phyloP scores from a whole-genome alignment of 2,797 vertebrate genomes.

The Ceryle rudis region DNA sequence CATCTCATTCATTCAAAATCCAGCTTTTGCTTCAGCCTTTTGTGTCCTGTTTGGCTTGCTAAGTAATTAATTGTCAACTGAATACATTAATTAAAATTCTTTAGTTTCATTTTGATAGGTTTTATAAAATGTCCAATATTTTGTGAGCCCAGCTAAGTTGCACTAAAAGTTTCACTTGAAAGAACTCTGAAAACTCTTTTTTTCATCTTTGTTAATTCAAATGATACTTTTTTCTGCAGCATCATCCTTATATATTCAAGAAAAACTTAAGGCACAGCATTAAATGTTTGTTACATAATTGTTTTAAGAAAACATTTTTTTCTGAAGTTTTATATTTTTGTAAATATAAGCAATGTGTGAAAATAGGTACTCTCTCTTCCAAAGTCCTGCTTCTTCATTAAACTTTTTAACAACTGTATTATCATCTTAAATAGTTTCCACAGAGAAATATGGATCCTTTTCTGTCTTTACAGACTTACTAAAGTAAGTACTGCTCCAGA shows the following conservation, averaged over 20 bases:
- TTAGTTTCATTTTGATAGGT: background rate
- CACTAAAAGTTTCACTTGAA: background rate
- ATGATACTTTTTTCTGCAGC: background rate
- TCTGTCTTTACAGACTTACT: background rate
- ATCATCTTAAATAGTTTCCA: background rate
- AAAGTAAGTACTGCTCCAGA: background rate
- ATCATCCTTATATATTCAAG: background rate
- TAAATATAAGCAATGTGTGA: background rate
- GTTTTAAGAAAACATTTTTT: background rate
- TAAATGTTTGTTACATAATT: background rate
- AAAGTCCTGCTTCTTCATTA: background rate
- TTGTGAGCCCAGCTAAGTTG: background rate
- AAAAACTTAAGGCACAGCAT: background rate
- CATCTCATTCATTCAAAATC: background rate
- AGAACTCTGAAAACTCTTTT: background rate
- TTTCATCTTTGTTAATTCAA: background rate
- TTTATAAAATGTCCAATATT: background rate
- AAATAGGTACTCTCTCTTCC: background rate
- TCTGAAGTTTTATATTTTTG: background rate
- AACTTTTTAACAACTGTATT: background rate
- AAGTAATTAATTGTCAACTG: background rate
- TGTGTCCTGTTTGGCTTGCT: background rate
- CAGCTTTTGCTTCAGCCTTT: background rate
- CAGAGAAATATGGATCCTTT: background rate
- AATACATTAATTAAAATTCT: background rate